phyloP scores from a whole-genome alignment of 2,888 invertebrate species.

The Volucella inflata region DNA sequence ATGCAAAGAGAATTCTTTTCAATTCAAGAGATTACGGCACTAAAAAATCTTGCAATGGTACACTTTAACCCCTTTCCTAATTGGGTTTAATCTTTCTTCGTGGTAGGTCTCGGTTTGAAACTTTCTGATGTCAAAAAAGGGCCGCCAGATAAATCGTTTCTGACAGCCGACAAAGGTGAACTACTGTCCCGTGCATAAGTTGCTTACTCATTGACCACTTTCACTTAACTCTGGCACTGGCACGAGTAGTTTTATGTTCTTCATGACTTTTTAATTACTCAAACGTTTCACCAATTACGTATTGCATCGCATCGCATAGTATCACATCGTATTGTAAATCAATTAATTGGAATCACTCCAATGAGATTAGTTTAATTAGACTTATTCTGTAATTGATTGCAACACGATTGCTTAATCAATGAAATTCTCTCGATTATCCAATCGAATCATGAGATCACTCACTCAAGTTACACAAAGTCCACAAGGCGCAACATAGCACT shows the following conservation, averaged over 20 bases:
- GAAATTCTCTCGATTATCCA: conserved; percentile 52
- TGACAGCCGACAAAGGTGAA: conserved; percentile 19
- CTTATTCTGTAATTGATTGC: conserved; percentile 55
- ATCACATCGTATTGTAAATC: conserved; percentile 26
- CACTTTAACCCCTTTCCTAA: no score
- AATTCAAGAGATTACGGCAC: no score
- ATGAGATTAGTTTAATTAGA: conserved; percentile 51
- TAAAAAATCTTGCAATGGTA: no score
- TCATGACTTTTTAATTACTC: conserved; percentile 17
- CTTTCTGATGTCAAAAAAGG: background rate
- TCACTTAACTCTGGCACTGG: background rate
- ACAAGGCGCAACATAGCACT: conserved; percentile 26
- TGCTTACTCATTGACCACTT: background rate
- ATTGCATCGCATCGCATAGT: background rate
- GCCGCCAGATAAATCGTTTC: background rate
- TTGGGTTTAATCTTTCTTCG: background rate
- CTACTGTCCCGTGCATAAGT: background rate
- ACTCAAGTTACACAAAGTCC: conserved; percentile 62
- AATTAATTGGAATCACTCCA: conserved; percentile 8
- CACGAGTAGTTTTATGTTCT: background rate
- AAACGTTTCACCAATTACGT: background rate
- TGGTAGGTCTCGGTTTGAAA: background rate
- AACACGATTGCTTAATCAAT: conserved; percentile 60
- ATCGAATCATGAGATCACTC: conserved; percentile 44
- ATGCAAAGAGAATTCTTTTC: no score